phyloP scores from a whole-genome alignment of 1,140 invertebrate species.

The Leptopilina clavipes region DNA sequence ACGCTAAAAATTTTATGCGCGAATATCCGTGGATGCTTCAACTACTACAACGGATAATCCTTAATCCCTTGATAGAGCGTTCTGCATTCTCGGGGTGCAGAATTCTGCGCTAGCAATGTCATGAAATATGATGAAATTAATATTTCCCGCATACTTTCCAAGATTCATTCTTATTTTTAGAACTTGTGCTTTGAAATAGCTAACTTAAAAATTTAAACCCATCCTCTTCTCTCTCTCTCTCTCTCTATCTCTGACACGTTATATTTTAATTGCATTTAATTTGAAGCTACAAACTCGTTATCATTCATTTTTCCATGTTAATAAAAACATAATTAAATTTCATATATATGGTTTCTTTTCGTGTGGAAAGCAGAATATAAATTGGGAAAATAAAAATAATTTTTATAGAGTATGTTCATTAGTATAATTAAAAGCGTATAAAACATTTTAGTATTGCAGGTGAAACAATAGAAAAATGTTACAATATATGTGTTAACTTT shows the following conservation, averaged over 20 bases:
- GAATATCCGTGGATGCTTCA: background rate
- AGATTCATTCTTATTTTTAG: too few relatives aligned
- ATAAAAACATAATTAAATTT: background rate
- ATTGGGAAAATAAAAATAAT: too few relatives aligned
- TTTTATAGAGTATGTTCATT: too few relatives aligned
- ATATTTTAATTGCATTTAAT: background rate
- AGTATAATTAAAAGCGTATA: too few relatives aligned
- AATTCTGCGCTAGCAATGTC: background rate
- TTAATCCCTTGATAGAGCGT: constrained; percentile 31
- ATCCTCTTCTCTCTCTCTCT: background rate
- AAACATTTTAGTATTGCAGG: too few relatives aligned
- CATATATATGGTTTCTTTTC: too few relatives aligned
- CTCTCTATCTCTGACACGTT: background rate
- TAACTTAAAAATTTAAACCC: background rate
- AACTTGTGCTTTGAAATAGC: background rate
- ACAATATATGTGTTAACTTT: too few relatives aligned
- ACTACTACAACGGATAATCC: constrained; percentile 6
- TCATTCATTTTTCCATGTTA: background rate
- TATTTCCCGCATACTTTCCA: background rate
- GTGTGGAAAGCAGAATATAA: too few relatives aligned
- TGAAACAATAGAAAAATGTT: too few relatives aligned
- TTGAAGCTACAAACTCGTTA: too few relatives aligned
- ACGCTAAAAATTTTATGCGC: constrained; percentile 6
- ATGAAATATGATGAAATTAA: constrained; percentile 31
- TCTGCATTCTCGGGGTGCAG: constrained; percentile 4